Base-by-base conservation (phyloP, 2,797 vertebrate species). In the Dermochelys coriacea region DNA sequence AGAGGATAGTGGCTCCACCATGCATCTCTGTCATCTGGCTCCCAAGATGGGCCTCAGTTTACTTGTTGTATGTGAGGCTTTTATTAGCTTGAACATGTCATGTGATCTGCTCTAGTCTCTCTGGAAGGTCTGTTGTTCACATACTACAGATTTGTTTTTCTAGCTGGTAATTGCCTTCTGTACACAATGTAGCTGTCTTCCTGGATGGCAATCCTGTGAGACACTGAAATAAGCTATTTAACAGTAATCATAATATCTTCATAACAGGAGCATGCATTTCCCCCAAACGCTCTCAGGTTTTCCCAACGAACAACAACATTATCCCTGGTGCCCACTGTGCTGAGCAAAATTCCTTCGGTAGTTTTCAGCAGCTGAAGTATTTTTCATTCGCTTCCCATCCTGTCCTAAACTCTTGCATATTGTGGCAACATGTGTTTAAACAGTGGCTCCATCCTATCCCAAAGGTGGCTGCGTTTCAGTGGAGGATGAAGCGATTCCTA, bases 391-490 rank as follows among this genome's bases (percentile, higher is more conserved):
- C 1, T 2, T 59, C n/a, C 31, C 1, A 25, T 68, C 3, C 0
- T 16, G 3, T 49, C 80, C 90, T 3, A 8, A 85, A 64, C 1
- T 79, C 0, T 6, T 94, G 85, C 51, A 23, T 21, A 2, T 49
- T 59, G 23, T 57, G 34, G 14, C 23, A 1, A 0, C 31, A 75
- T 21, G 21, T 90, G 93, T 87, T 78, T 82, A 85, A 87, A 92
- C 59, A 3, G 21, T 88, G 89, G 88, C 50, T 89, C 84, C 52
- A 2, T 80, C 80, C 27, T 68, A 51, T 23, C 89, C 12, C 75
- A 45, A 34, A 16, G 49, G 25, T 47, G 61, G 21, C 49, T 85
- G 34, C 0, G 0, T 45, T 80, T 27, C 0, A 0, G 29, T 55
- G 79, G 80, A 92, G 34, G 52, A 9, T 83, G 61, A 84, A 88